Evolutionary conservation across 2,888 invertebrate species (phyloP), one percentile per base, ranked within the genome.

Genomic region (Campoplex nolae): DNA sequence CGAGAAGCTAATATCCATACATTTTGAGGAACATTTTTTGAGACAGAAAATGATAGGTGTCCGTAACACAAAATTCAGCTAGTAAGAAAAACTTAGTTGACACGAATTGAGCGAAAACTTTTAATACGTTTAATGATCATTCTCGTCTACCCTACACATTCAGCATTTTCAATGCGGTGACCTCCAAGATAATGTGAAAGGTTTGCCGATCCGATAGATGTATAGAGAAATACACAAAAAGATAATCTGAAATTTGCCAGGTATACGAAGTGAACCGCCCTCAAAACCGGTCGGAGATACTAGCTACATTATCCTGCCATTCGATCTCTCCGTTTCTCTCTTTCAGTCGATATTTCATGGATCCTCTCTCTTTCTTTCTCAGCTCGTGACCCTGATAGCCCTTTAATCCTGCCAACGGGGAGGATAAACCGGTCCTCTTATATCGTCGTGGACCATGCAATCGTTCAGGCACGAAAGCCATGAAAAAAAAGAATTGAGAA

Each of bases 231-330:
- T 28, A 71, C 16, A 71, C 32, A 45, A 83, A 83, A 75, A 76
- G 28, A 54, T 58, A 18, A 84, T 76, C 32, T 32, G 23, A 65
- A 83, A 83, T 76, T 84, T 71, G 68, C 70, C 84, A 84, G 84
- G 84, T 86, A 84, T 76, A 56, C 38, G 16, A 42, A 75, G 77
- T 54, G 54, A 80, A 65, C 23, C 70, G 45, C 70, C 28, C 51
- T 70, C 70, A 23, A 75, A 86, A 86, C 86, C 84, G 86, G 86
- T 86, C 77, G 32, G 67, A n/a, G 11, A 80, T 68, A 82, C 67
- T 54, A 54, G 51, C 65, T 78, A 35, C 80, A 68, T 77, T 80
- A 81, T 86, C 67, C 62, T 74, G 70, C 67, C 67, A 51, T 71
- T 71, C 62, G 75, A 80, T 81, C 81, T 74, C 58, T 16, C 51